These are phyloP conservation scores for Onychomys torridus DNA, from an alignment of 2,797 vertebrate genomes.

Conservation along the genomic window DNA sequence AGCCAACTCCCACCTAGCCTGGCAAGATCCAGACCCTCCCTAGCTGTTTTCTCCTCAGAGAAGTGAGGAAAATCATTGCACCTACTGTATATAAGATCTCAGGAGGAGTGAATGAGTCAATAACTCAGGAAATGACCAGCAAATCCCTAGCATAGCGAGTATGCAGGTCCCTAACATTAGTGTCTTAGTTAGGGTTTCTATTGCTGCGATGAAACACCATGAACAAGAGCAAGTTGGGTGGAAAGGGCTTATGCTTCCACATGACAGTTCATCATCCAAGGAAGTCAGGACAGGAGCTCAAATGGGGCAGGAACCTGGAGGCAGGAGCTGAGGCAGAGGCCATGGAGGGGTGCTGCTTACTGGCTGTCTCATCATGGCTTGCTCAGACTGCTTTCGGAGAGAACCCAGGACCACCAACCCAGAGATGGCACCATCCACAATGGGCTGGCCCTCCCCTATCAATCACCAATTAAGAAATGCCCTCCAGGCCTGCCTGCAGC, in stretches of 20 bases:
- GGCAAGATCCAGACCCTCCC: not conserved
- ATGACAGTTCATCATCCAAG: not conserved
- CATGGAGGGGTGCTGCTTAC: not conserved
- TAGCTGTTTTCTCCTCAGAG: not conserved
- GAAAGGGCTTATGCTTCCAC: not conserved
- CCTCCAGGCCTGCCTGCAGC: too few relatives aligned
- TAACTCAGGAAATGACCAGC: not conserved
- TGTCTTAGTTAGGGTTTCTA: not conserved
- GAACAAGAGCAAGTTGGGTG: too few relatives aligned
- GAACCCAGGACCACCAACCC: not conserved
- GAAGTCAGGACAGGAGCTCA: not conserved
- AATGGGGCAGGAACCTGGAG: not conserved
- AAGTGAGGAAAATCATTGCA: not conserved
- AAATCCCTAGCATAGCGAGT: not conserved
- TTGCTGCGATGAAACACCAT: not conserved
- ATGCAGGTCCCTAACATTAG: not conserved
- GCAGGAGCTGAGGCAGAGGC: not conserved
- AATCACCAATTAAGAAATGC: not conserved
- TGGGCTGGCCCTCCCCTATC: not conserved
- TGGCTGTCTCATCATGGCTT: not conserved
- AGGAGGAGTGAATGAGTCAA: not conserved
- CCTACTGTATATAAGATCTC: not conserved
- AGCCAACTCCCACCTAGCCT: not conserved
- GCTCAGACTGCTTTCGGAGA: not conserved
- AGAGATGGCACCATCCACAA: not conserved